Evolutionary conservation across 2,113 vertebrate species (phyloP).

Genomic region (Genyomyrus donnyi): DNA sequence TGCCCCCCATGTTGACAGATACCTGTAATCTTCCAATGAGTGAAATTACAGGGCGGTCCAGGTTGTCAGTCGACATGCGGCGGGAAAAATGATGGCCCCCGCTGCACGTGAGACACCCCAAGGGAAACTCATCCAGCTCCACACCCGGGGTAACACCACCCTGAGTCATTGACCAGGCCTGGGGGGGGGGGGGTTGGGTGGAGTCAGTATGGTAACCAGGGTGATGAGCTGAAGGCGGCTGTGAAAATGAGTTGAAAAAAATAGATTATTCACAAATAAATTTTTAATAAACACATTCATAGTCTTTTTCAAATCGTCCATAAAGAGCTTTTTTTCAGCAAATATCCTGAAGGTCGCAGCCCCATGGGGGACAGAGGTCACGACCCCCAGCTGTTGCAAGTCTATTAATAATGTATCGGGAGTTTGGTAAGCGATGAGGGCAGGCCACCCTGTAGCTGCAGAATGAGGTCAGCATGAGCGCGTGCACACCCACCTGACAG

Average conservation of each 20-base stretch:
- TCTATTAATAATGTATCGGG: background rate
- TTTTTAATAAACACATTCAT: background rate
- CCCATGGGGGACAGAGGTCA: background rate
- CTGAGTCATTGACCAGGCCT: background rate
- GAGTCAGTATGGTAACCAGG: background rate
- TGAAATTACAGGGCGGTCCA: background rate
- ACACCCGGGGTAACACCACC: background rate
- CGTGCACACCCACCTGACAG: background rate
- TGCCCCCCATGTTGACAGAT: background rate
- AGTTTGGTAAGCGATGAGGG: background rate
- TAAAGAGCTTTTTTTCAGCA: background rate
- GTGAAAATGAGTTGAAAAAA: background rate
- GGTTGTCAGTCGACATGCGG: background rate
- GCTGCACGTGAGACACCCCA: too few relatives aligned
- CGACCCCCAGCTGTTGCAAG: background rate
- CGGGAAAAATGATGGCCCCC: background rate
- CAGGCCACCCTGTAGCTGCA: background rate
- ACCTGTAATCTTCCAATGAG: conserved; percentile 18
- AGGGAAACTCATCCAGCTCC: background rate
- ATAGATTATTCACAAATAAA: background rate
- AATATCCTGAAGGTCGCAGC: background rate
- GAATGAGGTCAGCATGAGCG: background rate
- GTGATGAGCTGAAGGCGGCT: background rate
- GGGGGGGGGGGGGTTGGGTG: background rate
- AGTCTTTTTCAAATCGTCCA: background rate